A percentile compares a stretch with the other conserved stretches of the same genome.
phyloP scores from a whole-genome alignment of 2,888 invertebrate genomes.

The Melanostoma scalare region DNA sequence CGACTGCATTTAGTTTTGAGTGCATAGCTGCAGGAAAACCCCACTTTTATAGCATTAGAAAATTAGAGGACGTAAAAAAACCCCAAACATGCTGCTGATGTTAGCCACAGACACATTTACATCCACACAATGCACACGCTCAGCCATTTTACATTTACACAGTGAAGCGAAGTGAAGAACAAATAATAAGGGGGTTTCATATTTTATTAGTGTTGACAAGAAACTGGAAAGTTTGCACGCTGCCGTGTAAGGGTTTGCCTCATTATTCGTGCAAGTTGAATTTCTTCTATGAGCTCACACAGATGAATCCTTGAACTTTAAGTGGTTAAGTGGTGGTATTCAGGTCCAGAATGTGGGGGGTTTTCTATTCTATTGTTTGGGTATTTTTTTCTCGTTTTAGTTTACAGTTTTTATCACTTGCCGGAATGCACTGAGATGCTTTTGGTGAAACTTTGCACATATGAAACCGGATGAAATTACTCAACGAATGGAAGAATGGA shows the following conservation, averaged over 20 bases:
- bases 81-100: slow-evolving; percentile 3
- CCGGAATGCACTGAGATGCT: slow-evolving; percentile 21
- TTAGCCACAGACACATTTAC: neutral
- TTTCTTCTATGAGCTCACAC: slow-evolving; percentile 7
- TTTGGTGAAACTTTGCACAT: slow-evolving; percentile 24
- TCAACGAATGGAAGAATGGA: slow-evolving; percentile 23
- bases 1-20: neutral
- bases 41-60: neutral
- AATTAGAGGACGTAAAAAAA: neutral
- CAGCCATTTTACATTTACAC: neutral
- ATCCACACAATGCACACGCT: neutral
- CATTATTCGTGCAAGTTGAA: slow-evolving; percentile 33
- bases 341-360: slow-evolving; percentile 10
- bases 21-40: slow-evolving; percentile 7
- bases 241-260: slow-evolving; percentile 17
- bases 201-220: slow-evolving; percentile 44
- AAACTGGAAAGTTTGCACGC: slow-evolving; percentile 32
- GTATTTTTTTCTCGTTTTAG: neutral
- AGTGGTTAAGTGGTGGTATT: slow-evolving; percentile 36
- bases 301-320: slow-evolving; percentile 65
- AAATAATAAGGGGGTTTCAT: neutral
- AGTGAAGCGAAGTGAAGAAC: neutral
- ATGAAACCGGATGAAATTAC: slow-evolving; percentile 30
- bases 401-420: slow-evolving; percentile 9
- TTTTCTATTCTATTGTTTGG: slow-evolving; percentile 23